These are phyloP conservation scores for Daphoenositta chrysoptera DNA, from an alignment of 2,113 vertebrate species.

Conservation along the genomic window DNA sequence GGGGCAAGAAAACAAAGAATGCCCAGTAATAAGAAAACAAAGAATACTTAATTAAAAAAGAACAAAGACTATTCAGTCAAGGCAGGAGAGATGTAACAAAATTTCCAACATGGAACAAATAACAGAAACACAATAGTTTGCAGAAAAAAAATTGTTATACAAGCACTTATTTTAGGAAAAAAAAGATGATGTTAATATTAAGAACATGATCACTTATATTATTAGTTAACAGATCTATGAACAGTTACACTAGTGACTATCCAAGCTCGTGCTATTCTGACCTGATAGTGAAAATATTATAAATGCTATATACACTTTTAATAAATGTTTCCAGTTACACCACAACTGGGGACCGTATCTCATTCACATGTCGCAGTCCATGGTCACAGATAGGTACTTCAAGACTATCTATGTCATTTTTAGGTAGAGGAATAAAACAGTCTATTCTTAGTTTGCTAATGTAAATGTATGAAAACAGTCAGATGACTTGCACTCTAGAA, in stretches of 20 bases:
- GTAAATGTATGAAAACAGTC: not conserved
- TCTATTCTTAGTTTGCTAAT: not conserved
- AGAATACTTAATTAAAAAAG: not conserved
- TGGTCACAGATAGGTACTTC: not conserved
- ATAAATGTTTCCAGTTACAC: not conserved
- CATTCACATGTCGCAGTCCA: not conserved
- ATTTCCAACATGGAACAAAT: not conserved
- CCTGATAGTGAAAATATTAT: not conserved
- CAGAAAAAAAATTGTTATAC: not conserved
- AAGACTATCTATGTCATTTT: not conserved
- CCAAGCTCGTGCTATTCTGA: not conserved
- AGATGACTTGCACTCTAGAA: not conserved
- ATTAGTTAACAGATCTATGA: not conserved
- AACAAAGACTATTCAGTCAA: not conserved
- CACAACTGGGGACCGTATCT: not conserved
- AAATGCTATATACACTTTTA: not conserved
- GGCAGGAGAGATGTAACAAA: not conserved
- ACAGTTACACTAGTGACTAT: not conserved
- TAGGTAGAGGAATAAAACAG: not conserved
- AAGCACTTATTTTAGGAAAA: not conserved
- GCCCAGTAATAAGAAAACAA: not conserved
- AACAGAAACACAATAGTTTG: not conserved
- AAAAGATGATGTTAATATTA: not conserved
- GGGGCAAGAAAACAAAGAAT: not conserved
- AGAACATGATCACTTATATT: not conserved